Evolutionary conservation across 2,797 vertebrate species (phyloP), one percentile per base, ranked within the genome.

Genomic region (Argyrosomus regius): DNA sequence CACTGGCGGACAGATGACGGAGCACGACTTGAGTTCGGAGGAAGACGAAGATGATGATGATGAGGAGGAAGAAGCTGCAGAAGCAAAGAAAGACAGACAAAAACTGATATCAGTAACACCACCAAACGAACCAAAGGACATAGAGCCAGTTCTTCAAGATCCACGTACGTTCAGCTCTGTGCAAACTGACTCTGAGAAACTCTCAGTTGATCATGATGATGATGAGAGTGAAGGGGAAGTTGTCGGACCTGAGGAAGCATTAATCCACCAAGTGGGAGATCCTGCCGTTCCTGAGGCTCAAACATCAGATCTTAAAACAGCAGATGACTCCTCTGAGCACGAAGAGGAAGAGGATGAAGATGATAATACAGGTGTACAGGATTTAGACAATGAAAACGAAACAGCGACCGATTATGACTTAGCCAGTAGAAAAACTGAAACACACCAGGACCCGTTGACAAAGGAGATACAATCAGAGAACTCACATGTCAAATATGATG

Each of bases 1-100:
- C 49, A 93, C 89, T 14, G 94, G 92, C 7, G 94, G 87, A 35
- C 87, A 94, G 82, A 89, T 62, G 7, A 91, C 10, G 0, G 22
- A 28, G 54, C 78, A 88, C 1, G 59, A 82, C 67, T 16, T 80
- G 22, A 87, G 57, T 70, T 89, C 84, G 7, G 93, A 95, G 43
- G 90, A 84, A 17, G 82, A 94, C 1, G 87, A 84, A 1, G 87
- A 89, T 14, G 87, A 86, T 14, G 87, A 86, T 1, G 77, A 83
- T 0, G 78, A 80, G 0, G 61, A 10, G 20, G 85, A 88, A 52
- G 75, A 75, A 20, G 18, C 24, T 5, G 9, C 43, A 12, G 43
- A 80, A 50, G 69, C 45, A 76, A 72, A 69, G 58, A 39, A 74
- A 48, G 54, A 79, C 0, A 1, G 39, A n/a, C 49, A 80, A 65